These are phyloP conservation scores for Melanostigma gelatinosum DNA, from an alignment of 2,113 vertebrate species.

Conservation along the genomic window DNA sequence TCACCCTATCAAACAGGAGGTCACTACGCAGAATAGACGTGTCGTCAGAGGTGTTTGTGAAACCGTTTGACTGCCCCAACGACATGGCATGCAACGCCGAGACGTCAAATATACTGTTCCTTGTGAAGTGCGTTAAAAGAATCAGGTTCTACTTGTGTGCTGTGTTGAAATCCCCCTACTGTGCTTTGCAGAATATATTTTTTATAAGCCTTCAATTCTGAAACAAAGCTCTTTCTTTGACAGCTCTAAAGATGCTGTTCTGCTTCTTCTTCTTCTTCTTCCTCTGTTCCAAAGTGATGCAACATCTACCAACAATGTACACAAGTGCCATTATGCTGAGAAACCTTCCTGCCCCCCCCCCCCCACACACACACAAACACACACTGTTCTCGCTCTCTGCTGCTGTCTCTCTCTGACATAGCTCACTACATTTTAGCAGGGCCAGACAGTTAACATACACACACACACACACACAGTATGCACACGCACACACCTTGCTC, in stretches of 20 bases:
- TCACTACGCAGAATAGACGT: conserved; percentile 22
- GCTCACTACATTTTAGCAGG: conserved; percentile 64
- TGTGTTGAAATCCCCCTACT: conserved; percentile 22
- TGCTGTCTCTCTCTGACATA: conserved; percentile 54
- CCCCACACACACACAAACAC: not conserved
- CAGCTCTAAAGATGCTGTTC: conserved; percentile 37
- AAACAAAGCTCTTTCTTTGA: conserved; percentile 45
- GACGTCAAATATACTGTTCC: conserved; percentile 26
- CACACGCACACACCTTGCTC: conserved; percentile 25
- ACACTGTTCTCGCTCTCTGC: conserved; percentile 4
- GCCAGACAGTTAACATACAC: conserved; percentile 37
- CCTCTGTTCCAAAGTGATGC: conserved; percentile 46
- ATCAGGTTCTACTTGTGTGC: conserved; percentile 8
- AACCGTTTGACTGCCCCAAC: conserved; percentile 16
- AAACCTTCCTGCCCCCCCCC: conserved; percentile 48
- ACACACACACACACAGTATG: not conserved
- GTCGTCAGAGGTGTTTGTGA: conserved; percentile 21
- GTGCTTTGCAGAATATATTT: conserved; percentile 26
- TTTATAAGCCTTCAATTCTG: conserved; percentile 18
- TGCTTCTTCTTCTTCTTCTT: conserved; percentile 18
- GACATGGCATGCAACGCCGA: conserved; percentile 14
- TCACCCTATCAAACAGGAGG: conserved; percentile 43
- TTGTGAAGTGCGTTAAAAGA: conserved; percentile 21
- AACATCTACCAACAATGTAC: conserved; percentile 60
- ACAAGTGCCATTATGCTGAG: conserved; percentile 43